Base-by-base conservation (phyloP, 2,888 invertebrate genomes). In the Taphrorychus bicolor region DNA sequence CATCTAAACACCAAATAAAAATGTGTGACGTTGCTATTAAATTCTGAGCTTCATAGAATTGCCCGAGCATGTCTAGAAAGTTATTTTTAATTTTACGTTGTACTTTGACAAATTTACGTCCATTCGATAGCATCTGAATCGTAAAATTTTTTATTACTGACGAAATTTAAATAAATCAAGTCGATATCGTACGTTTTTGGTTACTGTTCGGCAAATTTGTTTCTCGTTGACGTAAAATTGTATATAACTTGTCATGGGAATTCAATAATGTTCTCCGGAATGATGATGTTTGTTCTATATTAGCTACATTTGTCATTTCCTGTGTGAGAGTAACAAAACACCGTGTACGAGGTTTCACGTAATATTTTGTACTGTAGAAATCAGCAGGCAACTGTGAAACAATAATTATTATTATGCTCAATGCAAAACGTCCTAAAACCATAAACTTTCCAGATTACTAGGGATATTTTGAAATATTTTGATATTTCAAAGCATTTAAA, bases 81-180 rank as follows among this genome's bases (percentile, higher is more conserved):
- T 51, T 59, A 66, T 66, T 66, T 66, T 66, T 66, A 66, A 60
- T 56, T 66, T 60, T 60, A 59, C 22, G 54, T 40, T 59, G 54
- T 53, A 60, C 60, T 56, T 60, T 11, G 49, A 48, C 16, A 11
- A 32, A 42, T 66, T 60, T 60, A 60, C 56, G 59, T 19, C 24
- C n/a, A n/a, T 14, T 56, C 48, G 60, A 66, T 66, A 58, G 41
- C 51, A 64, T 58, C 64, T 41, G 17, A 58, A 64, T 41, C 32
- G 51, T 56, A 64, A 64, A 64, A 41, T 42, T 41, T 64, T 64
- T 64, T 58, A 64, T 24, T 51, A 52, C 64, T 52, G 64, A 32
- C 51, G 45, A 57, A 48, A 51, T 64, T 64, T 58, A 58, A 58
- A 58, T 58, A 58, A 58, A 58, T 58, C 58, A 58, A n/a, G 42